Percentiles rank a stretch among this genome's conserved stretches.
Conservation (phyloP, 1,140 invertebrate species). For the Acromyrmex charruanus region DNA sequence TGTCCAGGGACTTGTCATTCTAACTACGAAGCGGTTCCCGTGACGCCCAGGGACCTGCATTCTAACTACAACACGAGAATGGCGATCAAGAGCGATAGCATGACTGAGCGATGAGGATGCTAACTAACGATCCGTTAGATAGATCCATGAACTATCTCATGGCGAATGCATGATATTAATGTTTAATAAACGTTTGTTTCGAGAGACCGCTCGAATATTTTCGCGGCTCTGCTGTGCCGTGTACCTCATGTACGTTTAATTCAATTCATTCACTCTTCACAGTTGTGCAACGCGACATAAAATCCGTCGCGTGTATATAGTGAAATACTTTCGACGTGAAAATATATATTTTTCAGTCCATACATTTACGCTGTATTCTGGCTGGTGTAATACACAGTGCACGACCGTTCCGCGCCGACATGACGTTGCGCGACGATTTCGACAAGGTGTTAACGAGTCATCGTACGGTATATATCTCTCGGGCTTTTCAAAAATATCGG, state of each 20-base stretch:
- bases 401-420: conserved; percentile 5
- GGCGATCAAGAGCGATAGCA: conserved; percentile 32
- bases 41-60: conserved; percentile 20
- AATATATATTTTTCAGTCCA: conserved; percentile 12
- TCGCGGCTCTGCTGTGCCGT: neutral
- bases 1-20: conserved; percentile 30
- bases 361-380: neutral
- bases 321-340: neutral
- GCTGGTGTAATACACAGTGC: conserved; percentile 8
- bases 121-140: conserved; percentile 26
- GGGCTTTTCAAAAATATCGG: conserved; percentile 31
- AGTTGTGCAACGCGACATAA: neutral
- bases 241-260: neutral
- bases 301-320: neutral
- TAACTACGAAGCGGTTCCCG: neutral
- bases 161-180: conserved; percentile 1
- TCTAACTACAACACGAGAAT: conserved; percentile 24
- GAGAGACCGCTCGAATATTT: neutral
- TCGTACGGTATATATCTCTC: conserved; percentile 15
- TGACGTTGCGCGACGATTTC: neutral
- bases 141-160: neutral
- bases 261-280: conserved; percentile 19
- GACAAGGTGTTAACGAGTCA: conserved; percentile 34
- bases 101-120: neutral
- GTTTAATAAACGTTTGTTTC: neutral